Base-by-base conservation (phyloP, 2,797 vertebrate genomes). In the Myotis myotis region DNA sequence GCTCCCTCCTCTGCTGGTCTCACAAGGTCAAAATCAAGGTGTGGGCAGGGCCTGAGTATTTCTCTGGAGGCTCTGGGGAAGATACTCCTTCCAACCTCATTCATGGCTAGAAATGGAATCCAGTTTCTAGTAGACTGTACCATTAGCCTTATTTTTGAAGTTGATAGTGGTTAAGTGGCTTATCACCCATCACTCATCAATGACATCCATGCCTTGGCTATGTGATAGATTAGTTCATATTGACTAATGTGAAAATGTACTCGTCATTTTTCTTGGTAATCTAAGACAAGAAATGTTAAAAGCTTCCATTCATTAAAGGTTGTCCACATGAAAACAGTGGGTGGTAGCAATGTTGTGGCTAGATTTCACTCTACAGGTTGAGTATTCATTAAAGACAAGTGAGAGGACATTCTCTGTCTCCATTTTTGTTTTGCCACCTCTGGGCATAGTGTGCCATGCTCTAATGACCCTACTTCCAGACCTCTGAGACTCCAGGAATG, bases 251-350 rank as follows among this genome's bases (percentile, higher is more conserved):
- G 53, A 62, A 91, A 55, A 68, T 36, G 70, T 33, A n/a, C 19
- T 57, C 74, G n/a, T 49, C 78, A 13, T 57, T 95, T 91, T 82
- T 53, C 71, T 75, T 53, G n/a, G n/a, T 41, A 19, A 86, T 41
- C 36, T 41, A 66, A 36, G 41, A 44, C 7, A 64, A 7, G 57
- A 87, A 53, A 57, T 15, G 2, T 60, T 66, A 51, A 33, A 75
- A 49, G 38, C 10, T 57, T 72, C 36, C 33, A 28, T 55, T 78
- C n/a, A 72, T 89, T 82, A 81, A 89, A 93, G 47, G 3, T 41
- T 5, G 17, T n/a, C 55, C 86, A 57, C 1, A 13, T 13, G 22
- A 57, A 87, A 88, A 22, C 0, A 70, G 15, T 53, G 62, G 9
- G 22, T 57, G 9, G 22, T 16, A 53, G 25, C 13, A 6, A 75